Percentiles rank a stretch among this genome's conserved stretches.
Conservation (phyloP, 2,888 invertebrate species). For the Erannis defoliaria region DNA sequence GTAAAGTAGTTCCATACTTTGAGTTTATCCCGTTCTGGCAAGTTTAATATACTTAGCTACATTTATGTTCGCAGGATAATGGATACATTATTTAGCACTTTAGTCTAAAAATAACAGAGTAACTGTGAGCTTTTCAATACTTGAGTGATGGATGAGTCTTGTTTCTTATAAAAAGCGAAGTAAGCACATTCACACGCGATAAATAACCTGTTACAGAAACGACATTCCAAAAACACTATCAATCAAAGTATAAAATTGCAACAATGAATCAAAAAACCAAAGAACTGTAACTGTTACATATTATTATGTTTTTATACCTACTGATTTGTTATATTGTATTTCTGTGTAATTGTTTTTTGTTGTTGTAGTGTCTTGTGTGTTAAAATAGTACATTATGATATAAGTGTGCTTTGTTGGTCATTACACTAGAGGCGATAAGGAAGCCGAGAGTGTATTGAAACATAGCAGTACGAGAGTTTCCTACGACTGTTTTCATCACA, state of each 20-base stretch:
- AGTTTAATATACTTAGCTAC: not conserved
- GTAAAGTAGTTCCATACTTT: not conserved
- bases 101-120: slow-evolving; percentile 5
- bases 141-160: slow-evolving; percentile 8
- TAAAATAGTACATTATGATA: no score
- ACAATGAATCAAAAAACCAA: not conserved
- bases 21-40: not conserved
- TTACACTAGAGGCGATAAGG: no score
- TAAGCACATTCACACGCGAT: slow-evolving; percentile 1
- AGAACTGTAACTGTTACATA: no score
- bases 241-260: slow-evolving; percentile 1
- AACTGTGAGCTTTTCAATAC: slow-evolving; percentile 9
- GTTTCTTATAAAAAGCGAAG: not conserved
- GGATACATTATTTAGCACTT: slow-evolving; percentile 12
- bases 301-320: no score
- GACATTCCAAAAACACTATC: not conserved
- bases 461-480: no score
- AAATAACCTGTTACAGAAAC: not conserved
- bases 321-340: no score
- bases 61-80: not conserved
- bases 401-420: no score
- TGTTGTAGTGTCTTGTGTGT: no score
- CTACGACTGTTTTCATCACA: no score
- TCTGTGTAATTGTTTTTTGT: no score
- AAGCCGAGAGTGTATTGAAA: no score